Conservation (phyloP, 2,113 vertebrate genomes). For the Coptodon bakossiorum region DNA sequence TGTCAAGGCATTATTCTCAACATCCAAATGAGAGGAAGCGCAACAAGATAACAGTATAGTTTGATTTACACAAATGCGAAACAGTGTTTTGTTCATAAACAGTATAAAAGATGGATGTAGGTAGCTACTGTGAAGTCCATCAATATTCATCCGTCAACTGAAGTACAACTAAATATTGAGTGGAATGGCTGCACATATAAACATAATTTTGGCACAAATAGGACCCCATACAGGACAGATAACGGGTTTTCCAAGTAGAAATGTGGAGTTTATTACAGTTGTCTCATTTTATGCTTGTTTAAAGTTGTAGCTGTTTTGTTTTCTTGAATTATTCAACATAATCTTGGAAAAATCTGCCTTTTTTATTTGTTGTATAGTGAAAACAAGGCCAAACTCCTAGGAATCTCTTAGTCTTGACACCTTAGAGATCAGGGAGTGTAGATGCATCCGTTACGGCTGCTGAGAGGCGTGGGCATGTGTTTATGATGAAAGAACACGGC, state of each 20-base stretch:
- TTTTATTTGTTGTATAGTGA: neutral
- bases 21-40: neutral
- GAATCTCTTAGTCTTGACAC: neutral
- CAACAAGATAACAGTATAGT: neutral
- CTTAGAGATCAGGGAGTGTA: neutral
- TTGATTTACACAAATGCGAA: neutral
- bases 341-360: neutral
- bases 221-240: neutral
- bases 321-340: neutral
- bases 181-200: neutral
- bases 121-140: neutral
- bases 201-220: neutral
- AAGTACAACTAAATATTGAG: neutral
- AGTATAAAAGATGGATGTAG: neutral
- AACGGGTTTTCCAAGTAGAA: neutral
- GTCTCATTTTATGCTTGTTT: neutral
- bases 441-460: neutral
- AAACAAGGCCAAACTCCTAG: neutral
- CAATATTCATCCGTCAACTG: neutral
- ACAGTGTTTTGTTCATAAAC: neutral
- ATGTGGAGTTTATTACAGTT: neutral
- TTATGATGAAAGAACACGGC: slow-evolving; percentile 7
- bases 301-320: neutral
- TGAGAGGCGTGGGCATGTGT: neutral
- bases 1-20: neutral